Base-by-base conservation (phyloP, 2,113 vertebrate genomes). In the Trochalopteron elliotii region DNA sequence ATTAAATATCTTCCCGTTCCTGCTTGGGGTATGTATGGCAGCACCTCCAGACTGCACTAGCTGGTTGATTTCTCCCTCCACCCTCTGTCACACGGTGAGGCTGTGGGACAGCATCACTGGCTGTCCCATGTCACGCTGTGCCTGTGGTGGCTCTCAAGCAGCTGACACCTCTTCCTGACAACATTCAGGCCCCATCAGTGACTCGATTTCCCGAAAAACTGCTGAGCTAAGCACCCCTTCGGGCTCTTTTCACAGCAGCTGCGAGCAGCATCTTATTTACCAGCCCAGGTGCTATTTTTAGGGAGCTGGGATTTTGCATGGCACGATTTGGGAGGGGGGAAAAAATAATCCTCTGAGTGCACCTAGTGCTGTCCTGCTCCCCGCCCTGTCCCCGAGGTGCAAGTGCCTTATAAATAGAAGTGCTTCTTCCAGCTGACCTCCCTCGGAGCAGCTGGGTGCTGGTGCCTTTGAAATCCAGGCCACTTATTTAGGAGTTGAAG, bases 371-470 rank as follows among this genome's bases (percentile, higher is more conserved):
- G 6, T 35, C 44, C 55, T 50, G 49, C 57, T 71, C 16, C 3
- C 50, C 24, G 2, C 83, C 86, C 90, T 40, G 14, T 52, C 61
- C 45, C 33, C 1, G 0, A 17, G 7, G 64, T 30, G 72, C 44
- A 90, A 89, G 49, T n/a, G 55, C 25, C 25, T 87, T 93, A 93
- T 65, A 89, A 91, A 94, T 90, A 95, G 87, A 7, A 75, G 21
- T 25, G 59, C 28, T 86, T 33, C 93, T 94, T 94, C 85, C 83
- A 86, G 93, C 80, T 96, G 96, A 97, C 95, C 96, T 95, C 39
- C 7, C 92, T 57, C 5, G 15, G 59, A 92, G 94, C 93, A 96
- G 93, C 93, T 94, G 88, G 59, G 82, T 30, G 89, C 79, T 94
- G 63, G 7, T 82, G 88, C 92, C 92, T 87, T 70, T 75, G 90